phyloP scores from a whole-genome alignment of 2,113 vertebrate genomes.

The Hemichromis elongatus region DNA sequence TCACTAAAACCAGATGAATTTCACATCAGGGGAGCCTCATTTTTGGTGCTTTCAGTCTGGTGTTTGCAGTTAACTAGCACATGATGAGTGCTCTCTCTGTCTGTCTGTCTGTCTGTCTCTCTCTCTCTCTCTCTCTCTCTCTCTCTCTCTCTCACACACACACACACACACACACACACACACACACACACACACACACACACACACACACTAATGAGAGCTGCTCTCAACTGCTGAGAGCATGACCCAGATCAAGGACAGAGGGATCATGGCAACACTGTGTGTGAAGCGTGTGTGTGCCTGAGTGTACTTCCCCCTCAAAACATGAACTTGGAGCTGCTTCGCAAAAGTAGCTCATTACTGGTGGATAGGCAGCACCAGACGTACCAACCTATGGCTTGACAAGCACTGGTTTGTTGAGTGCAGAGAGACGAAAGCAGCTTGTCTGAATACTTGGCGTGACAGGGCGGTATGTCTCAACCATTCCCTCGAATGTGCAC shows the following conservation, averaged over 20 bases:
- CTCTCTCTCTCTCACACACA: not conserved
- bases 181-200: not conserved
- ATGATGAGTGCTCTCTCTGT: not conserved
- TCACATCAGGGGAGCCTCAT: slow-evolving; percentile 22
- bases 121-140: not conserved
- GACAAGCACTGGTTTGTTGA: slow-evolving; percentile 22
- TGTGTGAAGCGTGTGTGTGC: not conserved
- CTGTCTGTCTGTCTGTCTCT: no score
- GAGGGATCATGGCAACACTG: not conserved
- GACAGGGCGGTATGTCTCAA: slow-evolving; percentile 10
- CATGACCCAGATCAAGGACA: slow-evolving; percentile 49
- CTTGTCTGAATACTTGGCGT: not conserved
- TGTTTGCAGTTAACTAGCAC: not conserved
- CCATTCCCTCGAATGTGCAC: not conserved
- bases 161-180: not conserved
- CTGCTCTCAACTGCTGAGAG: slow-evolving; percentile 24
- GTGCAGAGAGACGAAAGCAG: slow-evolving; percentile 6
- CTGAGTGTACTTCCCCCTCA: not conserved
- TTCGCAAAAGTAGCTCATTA: slow-evolving; percentile 51
- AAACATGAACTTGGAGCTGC: slow-evolving; percentile 32
- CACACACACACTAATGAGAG: slow-evolving; percentile 22
- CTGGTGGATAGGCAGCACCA: slow-evolving; percentile 35
- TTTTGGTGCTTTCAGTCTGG: not conserved
- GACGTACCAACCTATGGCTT: not conserved
- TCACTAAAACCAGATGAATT: slow-evolving; percentile 13